Base-by-base conservation (phyloP, 2,797 vertebrate species). In the Cossypha dichroa region DNA sequence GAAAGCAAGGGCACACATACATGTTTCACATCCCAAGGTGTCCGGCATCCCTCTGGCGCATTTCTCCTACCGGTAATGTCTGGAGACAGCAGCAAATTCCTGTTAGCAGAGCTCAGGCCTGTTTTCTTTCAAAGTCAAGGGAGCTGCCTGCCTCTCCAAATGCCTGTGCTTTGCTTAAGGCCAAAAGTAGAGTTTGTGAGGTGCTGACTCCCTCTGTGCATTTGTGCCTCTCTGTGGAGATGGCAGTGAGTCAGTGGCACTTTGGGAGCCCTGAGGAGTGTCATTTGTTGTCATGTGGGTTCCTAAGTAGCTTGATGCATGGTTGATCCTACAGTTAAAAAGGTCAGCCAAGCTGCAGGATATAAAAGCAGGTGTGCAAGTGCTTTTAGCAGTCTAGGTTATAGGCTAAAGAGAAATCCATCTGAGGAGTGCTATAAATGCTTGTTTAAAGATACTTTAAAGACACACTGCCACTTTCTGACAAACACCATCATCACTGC, bases 341-440 rank as follows among this genome's bases (percentile, higher is more conserved):
- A 90, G 56, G n/a, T 70, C 78, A 95, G n/a, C 4, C 45, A 60
- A 63, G 49, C 40, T 88, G 82, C 72, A 76, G 56, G 22, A 82
- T 29, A 48, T 18, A 83, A 64, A 67, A 70, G 34, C 4, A 87
- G 72, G 31, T 33, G 58, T 34, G 58, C 16, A 63, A 81, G 16
- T 34, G 33, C 51, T 51, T 72, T 79, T 38, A 79, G 75, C 31
- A 73, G 21, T 56, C 29, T 46, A 88, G 45, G 60, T 28, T 55
- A 70, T 0, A 2, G 40, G 22, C 33, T 3, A 2, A 46, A 78
- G 34, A 79, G 36, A 81, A 89, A 88, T 48, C 54, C 41, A 88
- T 43, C 51, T 26, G 41, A 70, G 25, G n/a, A 85, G 28, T 1
- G 1, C 80, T 1, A 0, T 5, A 36, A 58, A 26, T 28, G 25